phyloP scores from a whole-genome alignment of 1,140 invertebrate genomes.

The Rhopalosiphum padi region DNA sequence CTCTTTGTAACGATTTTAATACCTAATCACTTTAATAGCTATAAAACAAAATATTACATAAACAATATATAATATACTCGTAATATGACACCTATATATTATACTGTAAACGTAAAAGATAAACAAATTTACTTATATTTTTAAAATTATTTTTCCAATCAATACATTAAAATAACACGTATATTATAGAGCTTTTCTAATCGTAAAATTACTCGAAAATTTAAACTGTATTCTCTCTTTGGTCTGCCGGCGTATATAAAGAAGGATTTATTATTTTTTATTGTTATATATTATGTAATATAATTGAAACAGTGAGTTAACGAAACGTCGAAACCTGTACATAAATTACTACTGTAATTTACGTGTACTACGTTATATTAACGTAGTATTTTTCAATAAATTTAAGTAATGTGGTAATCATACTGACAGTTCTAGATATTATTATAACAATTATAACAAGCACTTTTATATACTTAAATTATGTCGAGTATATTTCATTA shows the following conservation, averaged over 20 bases:
- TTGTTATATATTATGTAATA: not conserved
- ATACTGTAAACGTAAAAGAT: not conserved
- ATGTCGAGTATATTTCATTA: not conserved
- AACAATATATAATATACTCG: too few species aligned
- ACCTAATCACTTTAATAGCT: not conserved
- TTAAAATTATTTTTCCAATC: not conserved
- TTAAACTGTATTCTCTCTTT: not conserved
- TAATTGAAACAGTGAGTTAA: not conserved
- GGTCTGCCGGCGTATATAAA: not conserved
- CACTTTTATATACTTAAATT: not conserved
- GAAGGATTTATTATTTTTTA: not conserved
- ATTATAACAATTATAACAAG: slow-evolving; percentile 10
- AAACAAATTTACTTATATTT: not conserved
- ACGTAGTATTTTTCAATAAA: not conserved
- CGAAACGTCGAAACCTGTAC: not conserved
- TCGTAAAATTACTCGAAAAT: not conserved
- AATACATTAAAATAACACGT: not conserved
- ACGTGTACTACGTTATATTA: not conserved
- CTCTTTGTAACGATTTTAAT: not conserved
- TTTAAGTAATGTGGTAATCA: not conserved
- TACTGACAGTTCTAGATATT: not conserved
- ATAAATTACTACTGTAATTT: not conserved
- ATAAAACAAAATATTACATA: not conserved
- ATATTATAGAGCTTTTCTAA: not conserved
- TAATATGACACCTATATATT: not conserved